phyloP scores from a whole-genome alignment of 2,113 vertebrate species.

The Callionymus lyra region DNA sequence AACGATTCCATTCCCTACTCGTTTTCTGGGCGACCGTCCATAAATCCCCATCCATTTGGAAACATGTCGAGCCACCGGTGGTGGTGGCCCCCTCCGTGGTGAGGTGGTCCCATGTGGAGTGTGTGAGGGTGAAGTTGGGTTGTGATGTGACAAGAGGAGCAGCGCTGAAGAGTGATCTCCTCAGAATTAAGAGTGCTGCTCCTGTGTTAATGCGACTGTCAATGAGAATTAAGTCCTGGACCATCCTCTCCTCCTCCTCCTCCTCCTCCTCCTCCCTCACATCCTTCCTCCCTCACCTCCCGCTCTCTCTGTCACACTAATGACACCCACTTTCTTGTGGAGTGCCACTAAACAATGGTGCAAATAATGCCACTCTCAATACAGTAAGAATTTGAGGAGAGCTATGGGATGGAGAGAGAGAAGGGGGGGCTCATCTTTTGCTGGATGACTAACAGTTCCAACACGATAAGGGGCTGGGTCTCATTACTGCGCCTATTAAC shows the following conservation, averaged over 20 bases:
- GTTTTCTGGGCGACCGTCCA: conserved; percentile 33
- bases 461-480: conserved; percentile 54
- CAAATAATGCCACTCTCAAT: conserved; percentile 53
- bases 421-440: background rate
- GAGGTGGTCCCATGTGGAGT: background rate
- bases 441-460: conserved; percentile 58
- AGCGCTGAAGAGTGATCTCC: conserved; percentile 60
- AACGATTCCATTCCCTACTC: conserved; percentile 28
- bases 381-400: conserved; percentile 48
- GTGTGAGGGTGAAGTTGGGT: conserved; percentile 20
- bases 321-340: conserved; percentile 48
- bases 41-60: conserved; percentile 39
- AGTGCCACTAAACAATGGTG: conserved; percentile 44
- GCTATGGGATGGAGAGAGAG: conserved; percentile 11
- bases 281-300: too few relatives aligned
- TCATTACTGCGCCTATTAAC: conserved; percentile 65
- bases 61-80: conserved; percentile 18
- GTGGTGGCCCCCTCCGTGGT: too few relatives aligned
- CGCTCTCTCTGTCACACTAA: conserved; percentile 35
- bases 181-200: conserved; percentile 61
- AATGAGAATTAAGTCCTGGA: conserved; percentile 64
- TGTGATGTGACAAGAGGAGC: conserved; percentile 32
- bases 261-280: conserved; percentile 9
- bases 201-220: conserved; percentile 68
- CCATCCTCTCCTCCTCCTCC: conserved; percentile 21